Percentiles rank a stretch among this genome's conserved stretches.
These are phyloP conservation scores for Asbolus verrucosus DNA, from an alignment of 1,140 invertebrate genomes.

Conservation along the genomic window DNA sequence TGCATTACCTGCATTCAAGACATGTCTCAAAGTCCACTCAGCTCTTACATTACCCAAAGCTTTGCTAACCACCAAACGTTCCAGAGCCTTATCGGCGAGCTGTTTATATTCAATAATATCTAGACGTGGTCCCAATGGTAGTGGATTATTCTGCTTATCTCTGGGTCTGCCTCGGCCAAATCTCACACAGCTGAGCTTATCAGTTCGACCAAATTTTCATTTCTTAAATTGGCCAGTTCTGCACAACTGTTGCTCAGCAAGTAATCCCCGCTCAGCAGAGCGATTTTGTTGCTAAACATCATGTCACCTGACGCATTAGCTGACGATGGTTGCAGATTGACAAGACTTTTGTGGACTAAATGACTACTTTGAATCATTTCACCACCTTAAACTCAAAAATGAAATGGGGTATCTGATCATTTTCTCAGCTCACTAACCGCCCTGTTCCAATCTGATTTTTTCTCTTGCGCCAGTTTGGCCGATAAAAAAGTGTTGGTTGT, in stretches of 20 bases:
- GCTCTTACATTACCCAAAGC: constrained; percentile 75
- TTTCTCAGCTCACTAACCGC: constrained; percentile 93
- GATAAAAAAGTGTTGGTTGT: constrained; percentile 5
- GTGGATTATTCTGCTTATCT: constrained; percentile 86
- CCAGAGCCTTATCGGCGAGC: constrained; percentile 66
- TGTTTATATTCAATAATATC: constrained; percentile 59
- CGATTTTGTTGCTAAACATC: constrained; percentile 96
- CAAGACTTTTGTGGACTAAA: constrained; percentile 90
- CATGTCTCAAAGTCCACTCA: constrained; percentile 88
- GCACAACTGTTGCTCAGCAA: constrained; percentile 90
- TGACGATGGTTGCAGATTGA: constrained; percentile 77
- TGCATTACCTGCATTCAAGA: constrained; percentile 82
- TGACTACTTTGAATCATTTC: constrained; percentile 99
- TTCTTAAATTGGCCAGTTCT: constrained; percentile 83
- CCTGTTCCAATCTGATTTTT: constrained; percentile 86
- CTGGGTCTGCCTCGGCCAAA: constrained; percentile 88
- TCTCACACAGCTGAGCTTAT: constrained; percentile 90
- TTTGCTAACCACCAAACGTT: constrained; percentile 72
- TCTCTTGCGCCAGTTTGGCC: constrained; percentile 57
- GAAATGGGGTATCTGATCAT: constrained; percentile 97
- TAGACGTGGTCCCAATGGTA: constrained; percentile 74
- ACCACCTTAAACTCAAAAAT: constrained; percentile 88
- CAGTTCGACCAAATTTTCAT: constrained; percentile 86
- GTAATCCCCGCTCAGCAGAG: constrained; percentile 93
- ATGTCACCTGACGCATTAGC: constrained; percentile 78